Evolutionary conservation across 2,888 invertebrate species (phyloP).

Genomic region (Uropetala carovei): DNA sequence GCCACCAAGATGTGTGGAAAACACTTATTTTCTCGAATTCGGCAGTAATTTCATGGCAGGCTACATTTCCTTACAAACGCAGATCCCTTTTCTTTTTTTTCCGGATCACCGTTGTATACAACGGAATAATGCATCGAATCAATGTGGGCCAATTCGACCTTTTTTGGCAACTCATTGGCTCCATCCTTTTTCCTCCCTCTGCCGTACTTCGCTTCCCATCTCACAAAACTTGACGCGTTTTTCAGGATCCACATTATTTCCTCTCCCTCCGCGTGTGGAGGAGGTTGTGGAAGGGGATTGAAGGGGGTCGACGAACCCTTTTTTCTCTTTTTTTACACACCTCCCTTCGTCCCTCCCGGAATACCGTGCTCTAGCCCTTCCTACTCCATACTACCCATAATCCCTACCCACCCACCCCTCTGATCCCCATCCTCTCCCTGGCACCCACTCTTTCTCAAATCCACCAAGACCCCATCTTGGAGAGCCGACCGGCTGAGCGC

Average conservation of each 20-base stretch:
- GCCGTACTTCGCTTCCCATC: background rate
- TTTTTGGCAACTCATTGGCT: constrained; percentile 10
- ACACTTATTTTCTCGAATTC: too few relatives aligned
- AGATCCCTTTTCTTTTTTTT: background rate
- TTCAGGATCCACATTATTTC: background rate
- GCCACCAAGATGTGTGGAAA: too few relatives aligned
- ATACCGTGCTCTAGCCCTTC: background rate
- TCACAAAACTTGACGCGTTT: constrained; percentile 29
- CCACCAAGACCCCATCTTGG: background rate
- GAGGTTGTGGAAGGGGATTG: background rate
- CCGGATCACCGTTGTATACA: background rate
- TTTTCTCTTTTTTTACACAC: constrained; percentile 40
- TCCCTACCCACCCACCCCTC: background rate
- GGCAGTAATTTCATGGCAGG: too few relatives aligned
- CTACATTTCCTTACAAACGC: too few relatives aligned
- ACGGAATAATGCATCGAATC: constrained; percentile 29
- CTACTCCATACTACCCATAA: constrained; percentile 8
- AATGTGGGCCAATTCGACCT: background rate
- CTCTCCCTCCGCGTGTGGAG: background rate
- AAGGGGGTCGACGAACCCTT: constrained; percentile 14
- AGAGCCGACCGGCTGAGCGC: constrained; percentile 41
- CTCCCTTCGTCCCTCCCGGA: background rate
- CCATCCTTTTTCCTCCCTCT: background rate
- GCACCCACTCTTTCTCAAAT: constrained; percentile 20
- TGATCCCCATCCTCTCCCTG: background rate